These are phyloP conservation scores for Eudyptes chrysolophus DNA, from an alignment of 2,113 vertebrate genomes.

Conservation along the genomic window DNA sequence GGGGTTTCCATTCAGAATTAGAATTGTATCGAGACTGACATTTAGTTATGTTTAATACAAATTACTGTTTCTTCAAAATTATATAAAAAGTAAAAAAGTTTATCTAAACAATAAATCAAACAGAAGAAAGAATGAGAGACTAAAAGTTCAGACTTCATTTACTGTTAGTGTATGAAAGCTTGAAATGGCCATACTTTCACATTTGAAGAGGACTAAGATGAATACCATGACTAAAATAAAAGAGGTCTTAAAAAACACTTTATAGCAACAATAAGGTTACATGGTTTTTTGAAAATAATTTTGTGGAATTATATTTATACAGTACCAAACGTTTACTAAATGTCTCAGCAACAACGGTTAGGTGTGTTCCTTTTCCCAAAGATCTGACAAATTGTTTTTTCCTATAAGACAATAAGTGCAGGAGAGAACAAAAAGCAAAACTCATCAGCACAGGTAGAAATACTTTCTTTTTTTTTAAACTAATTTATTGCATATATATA, in stretches of 20 bases:
- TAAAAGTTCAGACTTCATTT: neutral
- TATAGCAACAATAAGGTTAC: neutral
- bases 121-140: neutral
- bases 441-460: neutral
- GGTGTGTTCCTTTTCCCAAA: constrained; percentile 2
- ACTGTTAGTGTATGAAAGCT: neutral
- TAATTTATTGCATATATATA: neutral
- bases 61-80: neutral
- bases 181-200: neutral
- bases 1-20: neutral
- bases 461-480: neutral
- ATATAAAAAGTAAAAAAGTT: neutral
- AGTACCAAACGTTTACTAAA: constrained; percentile 1
- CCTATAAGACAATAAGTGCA: constrained; percentile 4
- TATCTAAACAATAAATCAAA: neutral
- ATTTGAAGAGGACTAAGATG: neutral
- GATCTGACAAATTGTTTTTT: constrained; percentile 26
- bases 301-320: neutral
- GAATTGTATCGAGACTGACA: neutral
- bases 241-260: neutral
- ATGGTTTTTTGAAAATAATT: neutral
- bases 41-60: neutral
- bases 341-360: constrained; percentile 2
- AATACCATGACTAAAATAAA: neutral
- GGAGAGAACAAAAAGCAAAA: constrained; percentile 28